Base-by-base conservation (phyloP, 2,797 vertebrate species). In the Takifugu rubripes region DNA sequence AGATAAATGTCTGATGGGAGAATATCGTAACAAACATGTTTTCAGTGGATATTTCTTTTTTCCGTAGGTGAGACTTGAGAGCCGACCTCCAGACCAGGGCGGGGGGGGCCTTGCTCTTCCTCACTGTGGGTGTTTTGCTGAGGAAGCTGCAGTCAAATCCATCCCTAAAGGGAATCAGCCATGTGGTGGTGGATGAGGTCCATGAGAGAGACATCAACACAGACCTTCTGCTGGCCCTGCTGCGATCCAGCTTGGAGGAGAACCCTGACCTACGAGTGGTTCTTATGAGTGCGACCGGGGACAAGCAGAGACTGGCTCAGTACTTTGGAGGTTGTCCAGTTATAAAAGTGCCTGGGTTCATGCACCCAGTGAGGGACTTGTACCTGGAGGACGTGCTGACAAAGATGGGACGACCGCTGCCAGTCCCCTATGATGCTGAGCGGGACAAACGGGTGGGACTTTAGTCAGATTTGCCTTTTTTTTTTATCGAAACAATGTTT, bases 181-280 rank as follows among this genome's bases (percentile, higher is more conserved):
- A 99, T 0, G 93, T 99, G 11, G 83, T 99, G 1, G 95, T 99
- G 56, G 97, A 99, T 0, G 97, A 99, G 87, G 97, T 99, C 42
- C 97, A 99, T 0, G 97, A 99, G 86, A 84, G 97, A 3, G 96
- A 98, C 1, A 90, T 99, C 47, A 96, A 98, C 92, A 98, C 96
- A 0, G 97, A 99, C 88, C 92, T 99, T 85, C 92, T 99, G 74
- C 91, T 99, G 62, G 96, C 95, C 16, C 88, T 98, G 73, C 91
- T 98, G 77, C 94, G 92, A 42, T 83, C 88, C 11, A 86, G 91
- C 60, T 84, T 95, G 65, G 74, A 87, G 16, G 85, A 90, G 21
- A 98, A 97, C 82, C 94, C 93, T 0, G 61, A 90, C 58, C 81
- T 98, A 33, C 91, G 92, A 14, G 87, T 99, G 59, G 91, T 99